These are phyloP conservation scores for Coturnix japonica DNA, from an alignment of 2,113 vertebrate species.

Conservation along the genomic window DNA sequence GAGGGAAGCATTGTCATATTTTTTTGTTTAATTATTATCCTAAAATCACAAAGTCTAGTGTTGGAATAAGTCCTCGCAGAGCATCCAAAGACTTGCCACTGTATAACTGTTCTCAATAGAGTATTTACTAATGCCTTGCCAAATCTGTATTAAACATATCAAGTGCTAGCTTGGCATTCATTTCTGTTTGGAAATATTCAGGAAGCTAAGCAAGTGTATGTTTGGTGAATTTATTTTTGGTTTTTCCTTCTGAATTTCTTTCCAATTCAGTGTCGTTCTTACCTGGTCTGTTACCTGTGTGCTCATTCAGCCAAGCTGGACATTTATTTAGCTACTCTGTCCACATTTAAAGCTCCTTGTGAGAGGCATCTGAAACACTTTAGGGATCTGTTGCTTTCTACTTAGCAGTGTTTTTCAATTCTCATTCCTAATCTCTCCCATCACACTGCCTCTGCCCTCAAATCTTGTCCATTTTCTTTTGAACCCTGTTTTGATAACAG, in stretches of 20 bases:
- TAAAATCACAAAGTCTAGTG: not conserved
- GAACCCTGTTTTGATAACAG: not conserved
- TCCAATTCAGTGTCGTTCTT: not conserved
- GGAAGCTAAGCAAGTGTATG: not conserved
- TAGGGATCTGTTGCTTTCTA: not conserved
- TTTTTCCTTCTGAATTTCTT: not conserved
- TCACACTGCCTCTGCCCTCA: not conserved
- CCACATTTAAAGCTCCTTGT: not conserved
- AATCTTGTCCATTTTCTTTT: not conserved
- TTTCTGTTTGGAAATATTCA: not conserved
- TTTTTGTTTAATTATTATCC: not conserved
- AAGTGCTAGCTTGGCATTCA: not conserved
- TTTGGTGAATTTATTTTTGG: not conserved
- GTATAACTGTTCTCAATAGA: not conserved
- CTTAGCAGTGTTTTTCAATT: not conserved
- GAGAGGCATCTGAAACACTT: not conserved
- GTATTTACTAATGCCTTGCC: conserved; percentile 9
- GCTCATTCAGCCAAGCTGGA: not conserved
- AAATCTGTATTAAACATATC: conserved; percentile 14
- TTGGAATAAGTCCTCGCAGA: not conserved
- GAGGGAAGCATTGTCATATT: conserved; percentile 22
- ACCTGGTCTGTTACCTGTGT: rapidly evolving
- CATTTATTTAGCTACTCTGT: not conserved
- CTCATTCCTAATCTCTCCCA: not conserved
- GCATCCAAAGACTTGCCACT: not conserved